Conservation (phyloP, 2,797 vertebrate genomes). For the Tenualosa thibaudeaui region DNA sequence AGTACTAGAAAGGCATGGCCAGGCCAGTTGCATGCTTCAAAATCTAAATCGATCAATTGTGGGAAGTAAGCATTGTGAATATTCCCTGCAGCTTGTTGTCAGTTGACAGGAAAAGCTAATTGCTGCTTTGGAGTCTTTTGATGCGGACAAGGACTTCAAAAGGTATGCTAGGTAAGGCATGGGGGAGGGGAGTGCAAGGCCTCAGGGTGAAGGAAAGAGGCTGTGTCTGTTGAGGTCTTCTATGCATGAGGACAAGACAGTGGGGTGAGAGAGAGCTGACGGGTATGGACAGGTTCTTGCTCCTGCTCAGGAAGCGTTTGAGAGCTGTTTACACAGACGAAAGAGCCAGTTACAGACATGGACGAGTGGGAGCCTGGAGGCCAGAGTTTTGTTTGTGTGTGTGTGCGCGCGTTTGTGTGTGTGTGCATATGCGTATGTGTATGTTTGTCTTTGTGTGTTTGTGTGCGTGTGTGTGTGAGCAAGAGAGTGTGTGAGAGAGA, state of each 20-base stretch:
- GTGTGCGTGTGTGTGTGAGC: neutral
- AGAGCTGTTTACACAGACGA: slow-evolving; percentile 69
- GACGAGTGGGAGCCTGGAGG: slow-evolving; percentile 39
- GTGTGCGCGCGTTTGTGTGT: slow-evolving; percentile 35
- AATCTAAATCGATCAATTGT: neutral
- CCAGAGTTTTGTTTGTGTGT: slow-evolving; percentile 31
- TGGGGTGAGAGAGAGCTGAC: slow-evolving; percentile 50
- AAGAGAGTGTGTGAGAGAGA: neutral
- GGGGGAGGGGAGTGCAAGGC: slow-evolving; percentile 32
- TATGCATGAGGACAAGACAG: slow-evolving; percentile 57
- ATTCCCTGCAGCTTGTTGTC: neutral
- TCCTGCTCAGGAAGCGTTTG: slow-evolving; percentile 40
- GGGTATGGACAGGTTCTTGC: slow-evolving; percentile 68
- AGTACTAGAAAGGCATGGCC: no score
- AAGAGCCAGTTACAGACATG: slow-evolving; percentile 70
- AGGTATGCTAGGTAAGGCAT: slow-evolving; percentile 57
- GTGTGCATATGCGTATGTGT: slow-evolving; percentile 21
- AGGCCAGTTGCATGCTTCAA: neutral
- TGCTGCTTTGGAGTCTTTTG: slow-evolving; percentile 56
- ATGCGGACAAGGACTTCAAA: slow-evolving; percentile 61
- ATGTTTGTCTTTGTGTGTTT: neutral
- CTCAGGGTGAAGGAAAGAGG: slow-evolving; percentile 60
- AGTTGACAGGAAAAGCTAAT: slow-evolving; percentile 67
- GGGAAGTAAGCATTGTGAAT: neutral
- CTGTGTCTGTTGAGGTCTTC: slow-evolving; percentile 50